Percentiles rank a stretch among this genome's conserved stretches.
These are phyloP conservation scores for Otolemur garnettii DNA, from an alignment of 2,113 vertebrate species.

Conservation along the genomic window DNA sequence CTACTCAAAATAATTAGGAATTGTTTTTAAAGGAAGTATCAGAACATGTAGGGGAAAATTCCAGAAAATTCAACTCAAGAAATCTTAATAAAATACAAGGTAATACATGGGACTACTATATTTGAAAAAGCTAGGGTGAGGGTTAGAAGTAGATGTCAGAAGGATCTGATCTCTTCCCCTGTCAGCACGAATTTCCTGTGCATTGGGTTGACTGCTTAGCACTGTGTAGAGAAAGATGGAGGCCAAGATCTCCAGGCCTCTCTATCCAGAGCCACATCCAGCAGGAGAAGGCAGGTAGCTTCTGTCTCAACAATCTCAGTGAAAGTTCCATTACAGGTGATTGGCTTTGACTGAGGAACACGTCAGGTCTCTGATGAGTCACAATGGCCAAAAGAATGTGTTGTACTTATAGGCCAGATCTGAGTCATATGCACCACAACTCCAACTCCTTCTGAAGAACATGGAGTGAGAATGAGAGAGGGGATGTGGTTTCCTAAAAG, in stretches of 20 bases:
- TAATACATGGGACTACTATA: neutral
- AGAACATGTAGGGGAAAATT: neutral
- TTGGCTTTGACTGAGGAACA: neutral
- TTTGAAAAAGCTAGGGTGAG: neutral
- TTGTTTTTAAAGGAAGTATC: neutral
- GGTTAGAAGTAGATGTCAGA: neutral
- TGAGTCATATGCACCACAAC: neutral
- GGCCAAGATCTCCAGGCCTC: neutral
- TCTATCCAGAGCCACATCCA: neutral
- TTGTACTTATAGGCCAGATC: neutral
- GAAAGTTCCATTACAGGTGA: neutral
- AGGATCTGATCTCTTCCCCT: neutral
- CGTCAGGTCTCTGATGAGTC: neutral
- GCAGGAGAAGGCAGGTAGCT: neutral
- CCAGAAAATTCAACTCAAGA: neutral
- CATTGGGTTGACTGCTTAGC: neutral
- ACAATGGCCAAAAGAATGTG: neutral
- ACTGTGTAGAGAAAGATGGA: neutral
- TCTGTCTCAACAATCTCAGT: neutral
- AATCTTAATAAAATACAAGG: slow-evolving; percentile 44
- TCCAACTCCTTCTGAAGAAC: neutral
- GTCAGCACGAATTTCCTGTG: neutral
- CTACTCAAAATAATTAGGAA: slow-evolving; percentile 24
- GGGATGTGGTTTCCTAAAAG: neutral
- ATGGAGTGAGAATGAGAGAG: neutral